Conservation (phyloP, 2,113 vertebrate genomes). For the Chionomys nivalis region DNA sequence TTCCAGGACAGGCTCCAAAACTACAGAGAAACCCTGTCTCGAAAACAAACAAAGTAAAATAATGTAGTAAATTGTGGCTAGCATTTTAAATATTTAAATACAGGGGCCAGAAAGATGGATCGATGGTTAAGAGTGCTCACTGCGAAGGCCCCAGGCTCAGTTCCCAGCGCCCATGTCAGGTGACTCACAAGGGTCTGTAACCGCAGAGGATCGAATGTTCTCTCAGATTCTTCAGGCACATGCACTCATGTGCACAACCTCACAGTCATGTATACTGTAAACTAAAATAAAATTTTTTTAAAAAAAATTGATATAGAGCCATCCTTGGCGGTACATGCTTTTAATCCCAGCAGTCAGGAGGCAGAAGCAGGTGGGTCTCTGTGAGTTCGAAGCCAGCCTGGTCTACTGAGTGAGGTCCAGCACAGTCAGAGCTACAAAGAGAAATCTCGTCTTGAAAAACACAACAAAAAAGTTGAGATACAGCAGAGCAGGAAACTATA, state of each 20-base stretch:
- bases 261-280: background rate
- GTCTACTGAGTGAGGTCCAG: background rate
- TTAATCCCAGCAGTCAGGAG: background rate
- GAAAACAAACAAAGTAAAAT: background rate
- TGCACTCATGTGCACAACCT: background rate
- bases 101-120: background rate
- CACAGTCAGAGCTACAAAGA: background rate
- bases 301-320: background rate
- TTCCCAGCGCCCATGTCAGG: background rate
- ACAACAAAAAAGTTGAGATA: background rate
- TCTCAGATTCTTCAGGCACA: background rate
- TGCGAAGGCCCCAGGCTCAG: background rate
- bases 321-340: background rate
- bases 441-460: background rate
- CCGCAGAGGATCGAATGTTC: background rate
- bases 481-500: background rate
- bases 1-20: too few species aligned
- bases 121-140: background rate
- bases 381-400: background rate
- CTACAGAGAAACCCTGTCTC: too few species aligned
- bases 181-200: background rate
- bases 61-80: background rate
- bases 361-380: background rate
- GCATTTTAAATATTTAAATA: constrained; percentile 28
- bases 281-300: background rate